Conservation (phyloP, 1,140 invertebrate genomes). For the Condylostylus longicornis region DNA sequence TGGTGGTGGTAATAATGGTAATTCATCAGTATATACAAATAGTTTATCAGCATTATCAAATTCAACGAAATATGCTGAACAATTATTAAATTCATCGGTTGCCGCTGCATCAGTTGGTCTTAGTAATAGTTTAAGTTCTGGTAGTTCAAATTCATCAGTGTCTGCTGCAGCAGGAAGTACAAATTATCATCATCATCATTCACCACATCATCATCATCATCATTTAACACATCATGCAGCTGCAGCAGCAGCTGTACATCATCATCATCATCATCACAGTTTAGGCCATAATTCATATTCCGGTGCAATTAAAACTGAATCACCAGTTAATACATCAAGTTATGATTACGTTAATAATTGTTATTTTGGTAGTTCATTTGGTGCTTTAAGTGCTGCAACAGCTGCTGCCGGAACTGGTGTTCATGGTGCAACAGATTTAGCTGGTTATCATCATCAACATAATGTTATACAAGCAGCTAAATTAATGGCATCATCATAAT, state of each 20-base stretch:
- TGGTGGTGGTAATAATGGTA: no score
- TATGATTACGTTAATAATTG: slow-evolving; percentile 32
- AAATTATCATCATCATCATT: slow-evolving; percentile 15
- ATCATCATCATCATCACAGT: slow-evolving; percentile 6
- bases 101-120: slow-evolving; percentile 1
- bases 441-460: slow-evolving; percentile 60
- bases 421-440: slow-evolving; percentile 34
- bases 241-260: not conserved
- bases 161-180: slow-evolving; percentile 15
- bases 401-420: slow-evolving; percentile 15
- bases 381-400: slow-evolving; percentile 9
- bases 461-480: slow-evolving; percentile 65
- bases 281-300: not conserved
- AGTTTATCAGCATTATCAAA: slow-evolving; percentile 18
- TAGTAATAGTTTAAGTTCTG: slow-evolving; percentile 2
- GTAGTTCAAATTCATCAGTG: slow-evolving; percentile 13
- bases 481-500: slow-evolving; percentile 64
- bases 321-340: slow-evolving; percentile 25
- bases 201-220: slow-evolving; percentile 18
- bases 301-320: slow-evolving; percentile 21
- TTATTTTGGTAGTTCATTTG: slow-evolving; percentile 25
- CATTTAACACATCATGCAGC: slow-evolving; percentile 8
- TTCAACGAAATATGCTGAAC: slow-evolving; percentile 9
- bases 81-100: not conserved
- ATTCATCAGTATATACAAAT: slow-evolving; percentile 11